Evolutionary conservation across 1,140 invertebrate genomes (phyloP), one percentile per base, ranked within the genome.

Genomic region (Melipona quadrifasciata): DNA sequence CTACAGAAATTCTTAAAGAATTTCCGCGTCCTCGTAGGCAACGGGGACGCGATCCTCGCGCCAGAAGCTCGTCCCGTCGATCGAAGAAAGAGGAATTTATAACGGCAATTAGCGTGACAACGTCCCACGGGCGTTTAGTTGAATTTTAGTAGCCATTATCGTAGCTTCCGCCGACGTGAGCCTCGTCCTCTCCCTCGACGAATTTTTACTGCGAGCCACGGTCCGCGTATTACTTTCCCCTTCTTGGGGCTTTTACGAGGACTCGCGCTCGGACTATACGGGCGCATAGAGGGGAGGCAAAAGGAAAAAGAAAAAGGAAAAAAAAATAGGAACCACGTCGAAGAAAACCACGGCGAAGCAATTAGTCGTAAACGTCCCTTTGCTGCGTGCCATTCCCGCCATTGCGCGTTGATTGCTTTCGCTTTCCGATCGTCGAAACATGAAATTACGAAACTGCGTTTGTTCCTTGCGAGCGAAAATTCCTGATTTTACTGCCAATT

Each of bases 121-220:
- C 85, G 77, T 89, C 81, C 82, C 76, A 82, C 82, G 47, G 82
- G 84, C 80, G 87, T 90, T 90, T 90, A 89, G 85, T 80, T 82
- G 79, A 90, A 87, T 82, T 90, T 90, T 90, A 90, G 86, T 90
- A 82, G 85, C 82, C 72, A 90, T 90, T 89, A 90, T 90, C 82
- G 77, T 71, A 65, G 78, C 72, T 82, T 65, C 64, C 55, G 72
- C 73, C 39, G 53, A 73, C 47, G 71, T 31, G 55, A 70, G 51
- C 16, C 53, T 24, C 70, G n/a, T 27, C 47, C 19, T 58, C 16
- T n/a, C 51, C 71, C 80, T 76, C 53, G 74, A n/a, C 67, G 61
- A 90, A 85, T 90, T 90, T 89, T 90, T 90, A 90, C 67, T 82
- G 75, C 82, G 19, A 11, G 53, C 78, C 53, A 0, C n/a, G n/a